Base-by-base conservation (phyloP, 2,888 invertebrate genomes). In the Alloscopus bannaensis region DNA sequence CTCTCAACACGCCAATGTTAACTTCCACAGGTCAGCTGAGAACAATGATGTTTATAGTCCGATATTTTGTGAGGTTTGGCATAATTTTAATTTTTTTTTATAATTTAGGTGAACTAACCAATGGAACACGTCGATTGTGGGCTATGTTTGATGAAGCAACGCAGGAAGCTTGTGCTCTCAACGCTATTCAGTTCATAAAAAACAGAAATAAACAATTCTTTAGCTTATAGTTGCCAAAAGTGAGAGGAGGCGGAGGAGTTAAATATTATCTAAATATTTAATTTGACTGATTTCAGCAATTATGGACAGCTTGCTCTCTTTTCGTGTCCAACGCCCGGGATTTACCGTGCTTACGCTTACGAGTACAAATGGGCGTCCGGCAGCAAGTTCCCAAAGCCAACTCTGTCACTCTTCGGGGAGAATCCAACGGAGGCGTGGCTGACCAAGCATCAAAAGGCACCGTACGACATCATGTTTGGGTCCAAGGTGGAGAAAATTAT, bases 271-370 rank as follows among this genome's bases (percentile, higher is more conserved):
- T n/a, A n/a, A n/a, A n/a, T n/a, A n/a, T n/a, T n/a, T n/a, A n/a
- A n/a, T n/a, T n/a, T n/a, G n/a, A n/a, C n/a, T n/a, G n/a, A 3
- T 28, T 55, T 24, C 40, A 72, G 71, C 6, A 20, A 72, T 20
- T 72, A 20, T 16, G 71, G 71, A 8, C 24, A 20, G 29, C 1
- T 36, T 2, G 71, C 71, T 2, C 6, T 60, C 16, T 72, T 72
- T 31, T 20, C 24, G 4, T 72, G 71, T 72, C 60, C 71, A 18
- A 22, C 3, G 4, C 29, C 62, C 0, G 71, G 71, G 8, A 11
- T 62, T 3, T 72, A 72, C 20, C 62, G 50, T 2, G 71, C 22
- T 16, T 72, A 62, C 28, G 71, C 71, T 1, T 42, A 26, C 2
- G 62, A 72, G 2, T 18, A 60, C 4, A 8, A 2, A 42, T 18